A percentile compares a stretch with the other conserved stretches of the same genome.
Evolutionary conservation across 2,888 invertebrate species (phyloP).

Genomic region (Tetanocera ferruginea): DNA sequence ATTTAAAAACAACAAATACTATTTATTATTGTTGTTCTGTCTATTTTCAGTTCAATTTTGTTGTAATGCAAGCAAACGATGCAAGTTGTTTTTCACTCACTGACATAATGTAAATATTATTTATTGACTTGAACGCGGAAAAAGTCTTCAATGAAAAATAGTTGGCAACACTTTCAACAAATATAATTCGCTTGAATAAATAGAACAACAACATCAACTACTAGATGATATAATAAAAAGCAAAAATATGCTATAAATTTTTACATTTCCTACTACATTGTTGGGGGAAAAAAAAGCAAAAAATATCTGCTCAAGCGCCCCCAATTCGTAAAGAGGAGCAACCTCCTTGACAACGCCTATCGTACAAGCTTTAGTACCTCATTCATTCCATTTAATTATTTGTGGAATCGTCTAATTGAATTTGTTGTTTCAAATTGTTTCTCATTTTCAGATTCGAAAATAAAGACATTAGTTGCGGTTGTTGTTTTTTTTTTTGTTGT

Average conservation of each 20-base stretch:
- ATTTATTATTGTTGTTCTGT: background rate
- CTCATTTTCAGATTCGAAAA: background rate
- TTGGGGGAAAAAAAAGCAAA: too few species aligned
- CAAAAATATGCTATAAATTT: background rate
- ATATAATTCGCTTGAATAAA: too few species aligned
- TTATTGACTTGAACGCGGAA: background rate
- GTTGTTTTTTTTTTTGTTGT: background rate
- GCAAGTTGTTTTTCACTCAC: background rate
- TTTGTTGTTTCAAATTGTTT: background rate
- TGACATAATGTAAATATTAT: background rate
- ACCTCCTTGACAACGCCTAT: too few species aligned
- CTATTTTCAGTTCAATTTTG: background rate
- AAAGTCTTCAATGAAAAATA: background rate
- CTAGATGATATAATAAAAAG: background rate
- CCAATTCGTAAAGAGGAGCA: too few species aligned
- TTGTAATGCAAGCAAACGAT: background rate
- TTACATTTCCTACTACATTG: background rate
- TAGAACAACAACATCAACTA: background rate
- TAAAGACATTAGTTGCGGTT: too few species aligned
- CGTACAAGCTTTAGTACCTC: too few species aligned
- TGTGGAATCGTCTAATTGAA: slow-evolving; percentile 8
- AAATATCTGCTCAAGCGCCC: too few species aligned
- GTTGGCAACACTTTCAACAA: background rate
- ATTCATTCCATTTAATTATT: background rate
- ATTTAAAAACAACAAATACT: slow-evolving; percentile 13